Evolutionary conservation across 2,888 invertebrate species (phyloP).

Genomic region (Lycia hirtaria): DNA sequence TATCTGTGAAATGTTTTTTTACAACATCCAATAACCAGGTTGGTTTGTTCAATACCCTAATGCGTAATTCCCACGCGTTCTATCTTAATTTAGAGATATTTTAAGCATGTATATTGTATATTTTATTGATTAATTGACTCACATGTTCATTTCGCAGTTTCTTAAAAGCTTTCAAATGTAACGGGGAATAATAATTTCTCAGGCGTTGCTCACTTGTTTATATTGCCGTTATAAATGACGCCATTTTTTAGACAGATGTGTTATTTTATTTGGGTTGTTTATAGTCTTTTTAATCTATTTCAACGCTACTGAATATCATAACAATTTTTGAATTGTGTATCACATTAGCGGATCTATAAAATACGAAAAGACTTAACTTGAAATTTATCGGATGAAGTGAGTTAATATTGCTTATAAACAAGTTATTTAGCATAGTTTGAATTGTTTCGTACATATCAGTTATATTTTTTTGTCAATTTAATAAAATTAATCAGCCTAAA

Average conservation of each 20-base stretch:
- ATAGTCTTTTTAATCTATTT: conserved; percentile 31
- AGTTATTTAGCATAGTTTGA: no score
- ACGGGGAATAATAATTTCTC: conserved; percentile 31
- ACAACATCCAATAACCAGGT: conserved; percentile 2
- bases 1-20: conserved; percentile 7
- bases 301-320: conserved; percentile 25
- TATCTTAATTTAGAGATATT: conserved; percentile 27
- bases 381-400: not conserved
- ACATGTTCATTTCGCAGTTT: conserved; percentile 30
- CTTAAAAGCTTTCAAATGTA: conserved; percentile 32
- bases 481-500: no score
- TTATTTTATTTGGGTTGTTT: conserved; percentile 23
- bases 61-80: conserved; percentile 25
- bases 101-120: conserved; percentile 31
- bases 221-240: conserved; percentile 28
- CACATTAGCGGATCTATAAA: conserved; percentile 30
- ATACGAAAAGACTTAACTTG: conserved; percentile 1
- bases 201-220: conserved; percentile 24
- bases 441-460: no score
- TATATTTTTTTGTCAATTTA: no score
- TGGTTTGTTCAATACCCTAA: conserved; percentile 3
- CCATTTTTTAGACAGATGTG: conserved; percentile 20
- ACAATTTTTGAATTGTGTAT: conserved; percentile 17
- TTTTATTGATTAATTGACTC: conserved; percentile 36
- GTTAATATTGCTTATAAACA: not conserved